Evolutionary conservation across 2,888 invertebrate genomes (phyloP), one percentile per base, ranked within the genome.

Genomic region (Orthonevra nobilis): DNA sequence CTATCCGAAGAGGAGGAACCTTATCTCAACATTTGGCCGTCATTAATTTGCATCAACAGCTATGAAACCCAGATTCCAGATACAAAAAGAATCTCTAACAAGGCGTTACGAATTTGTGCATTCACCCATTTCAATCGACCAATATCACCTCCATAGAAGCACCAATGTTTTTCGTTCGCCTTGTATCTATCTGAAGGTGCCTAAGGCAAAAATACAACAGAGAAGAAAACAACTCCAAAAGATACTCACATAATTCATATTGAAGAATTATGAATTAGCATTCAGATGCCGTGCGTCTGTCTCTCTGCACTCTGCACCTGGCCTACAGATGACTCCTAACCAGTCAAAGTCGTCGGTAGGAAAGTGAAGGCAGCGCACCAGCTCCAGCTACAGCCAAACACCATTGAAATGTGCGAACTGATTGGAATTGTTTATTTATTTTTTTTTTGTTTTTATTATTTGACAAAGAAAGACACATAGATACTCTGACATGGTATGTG

Each of bases 391-490:
- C 17, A 69, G 60, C 50, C 20, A 60, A 34, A 52, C 58, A 58
- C 64, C 63, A 77, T 66, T 64, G 72, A 77, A 70, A 72, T 66
- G 52, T 54, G 72, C 72, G 72, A 72, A 66, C 72, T 58, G 77
- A 72, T 77, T 72, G 64, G 52, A 72, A 77, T 72, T 77, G 77
- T 77, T 77, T 77, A 77, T 77, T 77, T 70, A 61, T 72, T 60
- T 75, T 70, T 77, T n/a, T n/a, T n/a, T n/a, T n/a, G n/a, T n/a
- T n/a, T n/a, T n/a, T n/a, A n/a, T n/a, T n/a, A n/a, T n/a, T 77
- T 77, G 77, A 77, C 72, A 77, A 72, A 64, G 77, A 66, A 77
- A 77, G n/a, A n/a, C n/a, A n/a, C n/a, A n/a, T n/a, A n/a, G n/a
- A n/a, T n/a, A n/a, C n/a, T n/a, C n/a, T n/a, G n/a, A n/a, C n/a